These are phyloP conservation scores for Troides helena DNA, from an alignment of 2,888 invertebrate genomes.

Conservation along the genomic window DNA sequence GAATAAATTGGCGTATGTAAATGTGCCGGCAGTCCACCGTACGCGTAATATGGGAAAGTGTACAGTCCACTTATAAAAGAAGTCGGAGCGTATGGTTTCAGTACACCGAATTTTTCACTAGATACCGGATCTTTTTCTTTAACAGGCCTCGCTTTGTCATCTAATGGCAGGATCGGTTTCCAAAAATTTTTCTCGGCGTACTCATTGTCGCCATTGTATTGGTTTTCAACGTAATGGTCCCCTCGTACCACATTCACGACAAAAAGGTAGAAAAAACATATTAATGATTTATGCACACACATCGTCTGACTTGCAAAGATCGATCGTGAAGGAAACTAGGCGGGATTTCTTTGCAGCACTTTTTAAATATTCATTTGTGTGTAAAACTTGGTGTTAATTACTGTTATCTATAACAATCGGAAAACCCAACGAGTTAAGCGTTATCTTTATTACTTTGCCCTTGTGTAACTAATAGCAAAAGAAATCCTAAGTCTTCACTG, in stretches of 20 bases:
- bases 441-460: slow-evolving; percentile 22
- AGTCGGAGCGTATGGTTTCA: slow-evolving; percentile 41
- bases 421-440: slow-evolving; percentile 9
- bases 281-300: not conserved
- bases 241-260: not conserved
- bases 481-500: not conserved
- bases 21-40: slow-evolving; percentile 38
- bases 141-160: slow-evolving; percentile 10
- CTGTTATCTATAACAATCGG: slow-evolving; percentile 15
- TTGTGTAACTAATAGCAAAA: slow-evolving; percentile 2
- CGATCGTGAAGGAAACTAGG: not conserved
- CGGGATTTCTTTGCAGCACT: not conserved
- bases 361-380: slow-evolving; percentile 11
- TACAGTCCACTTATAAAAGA: slow-evolving; percentile 42
- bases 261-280: not conserved
- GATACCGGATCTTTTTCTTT: slow-evolving; percentile 44
- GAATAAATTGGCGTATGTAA: slow-evolving; percentile 39
- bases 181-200: slow-evolving; percentile 7
- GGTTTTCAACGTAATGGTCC: slow-evolving; percentile 4
- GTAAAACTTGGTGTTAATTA: slow-evolving; percentile 14
- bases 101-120: slow-evolving; percentile 44
- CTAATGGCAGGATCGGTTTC: slow-evolving; percentile 5
- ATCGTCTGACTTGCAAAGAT: slow-evolving; percentile 1
- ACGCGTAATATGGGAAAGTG: slow-evolving; percentile 47
- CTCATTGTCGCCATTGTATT: slow-evolving; percentile 6